Conservation (phyloP, 2,113 vertebrate genomes). For the Heterotilapia buettikoferi region DNA sequence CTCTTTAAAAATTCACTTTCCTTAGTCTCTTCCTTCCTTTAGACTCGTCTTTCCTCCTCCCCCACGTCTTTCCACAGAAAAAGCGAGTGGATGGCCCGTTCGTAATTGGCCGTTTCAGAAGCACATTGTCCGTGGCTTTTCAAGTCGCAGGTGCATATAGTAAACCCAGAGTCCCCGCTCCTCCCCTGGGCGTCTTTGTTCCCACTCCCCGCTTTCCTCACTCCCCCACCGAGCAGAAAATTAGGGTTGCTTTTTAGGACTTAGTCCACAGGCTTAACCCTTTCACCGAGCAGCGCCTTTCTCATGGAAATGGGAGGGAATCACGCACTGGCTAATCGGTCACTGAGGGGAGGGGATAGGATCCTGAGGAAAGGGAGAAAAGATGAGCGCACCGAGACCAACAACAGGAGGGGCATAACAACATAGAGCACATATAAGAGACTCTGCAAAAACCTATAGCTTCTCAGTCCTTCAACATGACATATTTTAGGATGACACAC, state of each 20-base stretch:
- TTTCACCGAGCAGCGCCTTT: constrained; percentile 73
- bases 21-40: background rate
- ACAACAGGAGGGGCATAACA: background rate
- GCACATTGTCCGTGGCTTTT: constrained; percentile 75
- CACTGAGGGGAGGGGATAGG: constrained; percentile 61
- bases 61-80: constrained; percentile 35
- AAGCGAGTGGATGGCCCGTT: constrained; percentile 65
- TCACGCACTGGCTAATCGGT: constrained; percentile 74
- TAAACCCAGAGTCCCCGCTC: constrained; percentile 72
- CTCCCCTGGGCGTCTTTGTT: constrained; percentile 76
- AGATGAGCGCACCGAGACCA: background rate
- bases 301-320: constrained; percentile 74
- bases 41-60: constrained; percentile 6
- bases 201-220: constrained; percentile 61
- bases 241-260: constrained; percentile 59
- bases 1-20: constrained; percentile 66
- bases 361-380: background rate
- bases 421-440: background rate
- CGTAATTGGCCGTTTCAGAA: constrained; percentile 79
- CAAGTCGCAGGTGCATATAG: constrained; percentile 79
- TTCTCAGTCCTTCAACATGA: background rate
- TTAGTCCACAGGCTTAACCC: constrained; percentile 74
- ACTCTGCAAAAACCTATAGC: background rate
- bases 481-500: background rate
- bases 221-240: constrained; percentile 70